Base-by-base conservation (phyloP, 2,113 vertebrate genomes). In the Paratilapia polleni region DNA sequence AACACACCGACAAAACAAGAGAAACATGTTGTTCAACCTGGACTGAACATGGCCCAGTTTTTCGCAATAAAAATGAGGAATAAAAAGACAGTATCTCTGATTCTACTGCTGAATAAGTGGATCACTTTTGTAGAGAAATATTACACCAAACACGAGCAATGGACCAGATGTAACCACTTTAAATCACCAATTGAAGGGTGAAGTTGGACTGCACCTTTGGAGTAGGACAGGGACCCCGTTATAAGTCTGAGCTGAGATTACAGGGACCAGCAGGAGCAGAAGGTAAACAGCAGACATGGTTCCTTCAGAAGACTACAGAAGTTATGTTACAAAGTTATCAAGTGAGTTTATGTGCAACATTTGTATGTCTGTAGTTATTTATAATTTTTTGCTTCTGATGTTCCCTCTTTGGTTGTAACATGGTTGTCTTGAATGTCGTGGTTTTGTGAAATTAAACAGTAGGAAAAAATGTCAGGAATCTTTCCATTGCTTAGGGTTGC, bases 161-260 rank as follows among this genome's bases (percentile, higher is more conserved):
- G 36, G 28, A 36, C 6, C 8, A 36, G 6, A 36, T 36, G 36
- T 36, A 36, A 36, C 36, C 6, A 36, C 8, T 5, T 36, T 36
- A 36, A 36, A 36, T 8, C 36, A 8, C 28, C 28, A 4, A 4
- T 17, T 28, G 24, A 59, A 97, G 59, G 6, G 96, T 82, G 0
- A 98, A 98, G 81, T 94, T 85, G 70, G 96, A 95, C 90, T 98
- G 97, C 49, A 97, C 96, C 0, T 95, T 88, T 1, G 96, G 97
- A 2, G 85, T 85, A 0, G 96, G 97, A 82, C 97, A 98, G 0
- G 89, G 92, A 28, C 97, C 97, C 86, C 96, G 22, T 93, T 96
- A 47, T 96, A 96, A 0, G 94, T 95, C 86, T 98, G 97, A 4
- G 96, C 95, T 0, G 91, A 87, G 73, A 91, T 87, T 80, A 93